Conservation (phyloP, 2,888 invertebrate genomes). For the Drosophila atripex region DNA sequence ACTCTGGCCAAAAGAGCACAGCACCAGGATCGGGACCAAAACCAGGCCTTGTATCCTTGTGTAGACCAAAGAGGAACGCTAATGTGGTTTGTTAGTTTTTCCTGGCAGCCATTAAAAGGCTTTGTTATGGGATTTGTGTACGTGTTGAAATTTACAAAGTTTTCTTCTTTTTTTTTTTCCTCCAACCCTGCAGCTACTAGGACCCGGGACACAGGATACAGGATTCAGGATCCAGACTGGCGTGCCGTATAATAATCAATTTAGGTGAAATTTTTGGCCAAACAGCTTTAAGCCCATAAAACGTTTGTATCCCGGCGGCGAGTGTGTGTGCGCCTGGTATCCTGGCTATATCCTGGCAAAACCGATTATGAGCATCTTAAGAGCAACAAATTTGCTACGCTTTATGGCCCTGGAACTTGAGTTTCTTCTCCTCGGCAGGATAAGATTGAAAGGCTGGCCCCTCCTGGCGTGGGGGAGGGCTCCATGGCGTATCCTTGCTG, state of each 20-base stretch:
- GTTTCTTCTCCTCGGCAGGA: not conserved
- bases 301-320: conserved; percentile 36
- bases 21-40: not conserved
- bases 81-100: conserved; percentile 80
- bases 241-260: conserved; percentile 71
- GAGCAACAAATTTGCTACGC: conserved; percentile 63
- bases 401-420: conserved; percentile 49
- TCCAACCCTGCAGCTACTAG: not conserved
- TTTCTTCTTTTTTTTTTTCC: conserved; percentile 13
- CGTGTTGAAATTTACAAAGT: conserved; percentile 79
- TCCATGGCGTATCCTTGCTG: conserved; percentile 4
- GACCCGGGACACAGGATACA: not conserved
- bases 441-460: not conserved
- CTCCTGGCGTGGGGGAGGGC: no score
- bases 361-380: conserved; percentile 64
- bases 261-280: conserved; percentile 67
- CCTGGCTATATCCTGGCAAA: conserved; percentile 36
- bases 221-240: conserved; percentile 33
- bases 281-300: conserved; percentile 76
- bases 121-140: conserved; percentile 79
- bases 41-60: conserved; percentile 2
- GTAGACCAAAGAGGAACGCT: conserved; percentile 39
- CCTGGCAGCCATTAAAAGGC: conserved; percentile 76
- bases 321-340: conserved; percentile 11
- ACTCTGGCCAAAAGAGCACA: not conserved